Percentiles rank a stretch among this genome's conserved stretches.
phyloP scores from a whole-genome alignment of 2,888 invertebrate genomes.

The Papilio demoleus region DNA sequence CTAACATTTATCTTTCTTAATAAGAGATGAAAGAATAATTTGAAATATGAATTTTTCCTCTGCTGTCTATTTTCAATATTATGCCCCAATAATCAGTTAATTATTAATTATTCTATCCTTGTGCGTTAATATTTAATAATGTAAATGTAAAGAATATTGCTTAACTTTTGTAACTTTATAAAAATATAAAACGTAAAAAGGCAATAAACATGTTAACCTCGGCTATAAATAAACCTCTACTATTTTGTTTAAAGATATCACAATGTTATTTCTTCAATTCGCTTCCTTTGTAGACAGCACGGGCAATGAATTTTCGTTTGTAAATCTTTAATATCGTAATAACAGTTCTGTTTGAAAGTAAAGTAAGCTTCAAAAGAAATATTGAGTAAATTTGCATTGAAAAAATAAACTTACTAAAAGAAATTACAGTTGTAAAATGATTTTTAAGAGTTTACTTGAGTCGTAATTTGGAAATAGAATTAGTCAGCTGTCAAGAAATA shows the following conservation, averaged over 20 bases:
- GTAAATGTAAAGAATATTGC: slow-evolving; percentile 19
- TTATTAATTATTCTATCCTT: slow-evolving; percentile 26
- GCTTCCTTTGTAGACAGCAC: not conserved
- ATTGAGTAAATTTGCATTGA: not conserved
- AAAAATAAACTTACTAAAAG: slow-evolving; percentile 3
- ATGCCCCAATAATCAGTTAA: slow-evolving; percentile 9
- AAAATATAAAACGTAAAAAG: slow-evolving; percentile 8
- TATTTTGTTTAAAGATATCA: not conserved
- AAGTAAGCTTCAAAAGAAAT: slow-evolving; percentile 19
- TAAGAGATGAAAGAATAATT: not conserved
- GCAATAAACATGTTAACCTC: slow-evolving; percentile 16
- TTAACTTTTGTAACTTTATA: not conserved
- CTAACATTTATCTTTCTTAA: not conserved
- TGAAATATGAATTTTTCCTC: no score
- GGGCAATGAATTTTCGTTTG: slow-evolving; percentile 4
- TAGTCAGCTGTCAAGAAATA: slow-evolving; percentile 63
- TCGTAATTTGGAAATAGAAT: slow-evolving; percentile 74
- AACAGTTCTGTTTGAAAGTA: not conserved
- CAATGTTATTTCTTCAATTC: not conserved
- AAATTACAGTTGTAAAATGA: not conserved
- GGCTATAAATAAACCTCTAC: slow-evolving; percentile 1
- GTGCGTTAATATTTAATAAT: slow-evolving; percentile 16
- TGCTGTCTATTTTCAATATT: no score
- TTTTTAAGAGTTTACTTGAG: slow-evolving; percentile 56
- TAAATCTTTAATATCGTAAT: not conserved